Evolutionary conservation across 2,888 invertebrate genomes (phyloP), one percentile per base, ranked within the genome.

Genomic region (Hofmannophila pseudospretella): DNA sequence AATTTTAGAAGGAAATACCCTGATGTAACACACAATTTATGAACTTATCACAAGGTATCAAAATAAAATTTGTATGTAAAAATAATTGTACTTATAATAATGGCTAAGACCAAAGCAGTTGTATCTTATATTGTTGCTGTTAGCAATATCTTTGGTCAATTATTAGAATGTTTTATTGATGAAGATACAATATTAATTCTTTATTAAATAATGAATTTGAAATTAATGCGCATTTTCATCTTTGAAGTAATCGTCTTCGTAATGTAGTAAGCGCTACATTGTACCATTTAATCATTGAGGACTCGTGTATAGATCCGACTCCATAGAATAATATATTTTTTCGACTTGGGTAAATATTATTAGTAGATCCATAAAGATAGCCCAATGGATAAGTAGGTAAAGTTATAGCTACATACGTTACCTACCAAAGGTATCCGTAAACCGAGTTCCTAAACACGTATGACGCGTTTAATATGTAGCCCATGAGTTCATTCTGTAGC

Each of bases 111-210:
- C 82, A 79, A 80, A 81, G 80, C 69, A 61, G 66, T 76, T 71
- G 63, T 76, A 65, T 67, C 67, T 53, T 70, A 61, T 71, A 71
- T 68, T 69, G 68, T 81, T 78, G 81, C 77, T 73, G 65, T 67
- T 80, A 76, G 81, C 82, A 79, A 81, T 77, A 82, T 56, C 73
- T 85, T 85, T 84, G 82, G 86, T 86, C 85, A 85, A 86, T 86
- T 86, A 86, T 74, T 84, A 85, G 80, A 71, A 69, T 56, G 72
- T 75, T 81, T 74, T 69, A 76, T 70, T 72, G 57, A 65, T 61
- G 68, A 67, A 72, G 66, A 73, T 64, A 23, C 23, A 66, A 64
- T 23, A 69, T 70, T 57, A 56, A 73, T 67, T 68, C 69, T 67
- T 74, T 74, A 71, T 66, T 70, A 61, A 72, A 68, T 69, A 62